These are phyloP conservation scores for Pteropus rufus DNA, from an alignment of 2,797 vertebrate species.

Conservation along the genomic window DNA sequence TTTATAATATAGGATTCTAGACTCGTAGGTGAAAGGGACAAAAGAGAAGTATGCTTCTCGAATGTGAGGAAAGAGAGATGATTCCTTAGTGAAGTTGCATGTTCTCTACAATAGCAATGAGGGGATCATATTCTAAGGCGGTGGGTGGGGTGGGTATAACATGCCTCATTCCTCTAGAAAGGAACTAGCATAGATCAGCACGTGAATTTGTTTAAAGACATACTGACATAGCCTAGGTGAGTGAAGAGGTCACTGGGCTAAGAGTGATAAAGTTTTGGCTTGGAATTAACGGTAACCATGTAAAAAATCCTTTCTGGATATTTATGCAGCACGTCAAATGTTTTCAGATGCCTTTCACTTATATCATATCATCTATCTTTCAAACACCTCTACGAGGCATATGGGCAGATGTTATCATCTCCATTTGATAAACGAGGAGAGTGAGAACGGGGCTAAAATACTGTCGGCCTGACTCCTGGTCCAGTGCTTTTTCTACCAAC, in stretches of 20 bases:
- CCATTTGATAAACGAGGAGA: background rate
- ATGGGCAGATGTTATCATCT: background rate
- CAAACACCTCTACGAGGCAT: background rate
- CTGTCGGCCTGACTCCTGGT: background rate
- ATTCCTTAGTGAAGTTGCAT: background rate
- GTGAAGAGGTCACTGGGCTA: background rate
- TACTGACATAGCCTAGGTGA: accelerated
- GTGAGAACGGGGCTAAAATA: background rate
- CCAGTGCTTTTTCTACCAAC: background rate
- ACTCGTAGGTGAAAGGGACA: background rate
- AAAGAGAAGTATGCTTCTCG: background rate
- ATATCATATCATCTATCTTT: background rate
- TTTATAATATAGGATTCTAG: background rate
- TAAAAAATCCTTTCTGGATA: background rate
- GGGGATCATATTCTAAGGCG: background rate
- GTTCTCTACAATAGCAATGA: background rate
- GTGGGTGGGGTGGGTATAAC: too few relatives aligned
- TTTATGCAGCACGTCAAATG: background rate
- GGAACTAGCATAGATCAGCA: background rate
- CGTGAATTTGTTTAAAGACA: background rate
- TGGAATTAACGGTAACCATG: background rate
- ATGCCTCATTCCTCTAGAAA: background rate
- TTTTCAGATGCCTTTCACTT: background rate
- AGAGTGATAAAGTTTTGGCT: background rate
- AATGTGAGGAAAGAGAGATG: background rate